Evolutionary conservation across 2,113 vertebrate genomes (phyloP), one percentile per base, ranked within the genome.

Genomic region (Tragelaphus scriptus): DNA sequence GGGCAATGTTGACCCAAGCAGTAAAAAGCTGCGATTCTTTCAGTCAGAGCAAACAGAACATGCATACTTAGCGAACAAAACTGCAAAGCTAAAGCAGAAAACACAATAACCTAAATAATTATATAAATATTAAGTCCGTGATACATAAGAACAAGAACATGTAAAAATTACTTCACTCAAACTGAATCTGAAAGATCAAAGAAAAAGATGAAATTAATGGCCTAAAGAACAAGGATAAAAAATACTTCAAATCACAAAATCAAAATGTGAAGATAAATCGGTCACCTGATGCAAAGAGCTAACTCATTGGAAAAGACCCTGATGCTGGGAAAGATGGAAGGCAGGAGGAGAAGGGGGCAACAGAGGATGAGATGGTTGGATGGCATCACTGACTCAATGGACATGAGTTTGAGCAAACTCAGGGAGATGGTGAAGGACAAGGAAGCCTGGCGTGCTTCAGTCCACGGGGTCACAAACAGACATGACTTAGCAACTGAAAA

Each of bases 151-250:
- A 87, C n/a, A 68, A 59, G 65, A 90, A 92, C 28, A 3, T 2
- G 36, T 91, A 68, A 93, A 90, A 88, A 95, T 47, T 19, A 94
- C 30, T 95, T 95, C 65, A 79, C 26, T 95, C 51, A 61, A 75
- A 87, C 3, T 95, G 16, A 94, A 96, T 97, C 36, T 61, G 28
- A 30, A 96, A 55, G 23, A 87, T 55, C 82, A 61, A 82, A 92
- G 49, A 92, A 59, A 59, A 59, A 36, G 32, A 59, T n/a, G 13
- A 23, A 93, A 96, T 47, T 17, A 65, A 23, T 75, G 30, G 30
- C 36, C 77, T 80, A 90, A 80, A 89, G 32, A 94, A 91, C 26
- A 94, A 93, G 28, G 12, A 49, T 2, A 91, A 90, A 44, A 86
- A 91, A 47, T 47, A 92, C 5, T 49, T 81, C 77, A 85, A 90